phyloP scores from a whole-genome alignment of 2,888 invertebrate genomes.

The Horisme vitalbata region DNA sequence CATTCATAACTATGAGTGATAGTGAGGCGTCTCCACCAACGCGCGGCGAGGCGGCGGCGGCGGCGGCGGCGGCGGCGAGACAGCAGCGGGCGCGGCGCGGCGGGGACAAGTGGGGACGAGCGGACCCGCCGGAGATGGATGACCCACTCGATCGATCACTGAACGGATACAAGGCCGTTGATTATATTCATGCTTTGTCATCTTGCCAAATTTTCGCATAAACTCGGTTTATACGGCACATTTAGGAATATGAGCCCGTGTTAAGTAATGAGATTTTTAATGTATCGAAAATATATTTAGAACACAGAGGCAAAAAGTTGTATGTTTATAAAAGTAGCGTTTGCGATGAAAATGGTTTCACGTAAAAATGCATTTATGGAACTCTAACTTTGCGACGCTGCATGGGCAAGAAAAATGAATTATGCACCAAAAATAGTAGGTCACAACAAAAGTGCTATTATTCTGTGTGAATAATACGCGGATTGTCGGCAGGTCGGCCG shows the following conservation, averaged over 20 bases:
- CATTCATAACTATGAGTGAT: conserved; percentile 24
- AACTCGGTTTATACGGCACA: not conserved
- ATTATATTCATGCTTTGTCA: conserved; percentile 14
- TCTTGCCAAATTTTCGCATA: conserved; percentile 4
- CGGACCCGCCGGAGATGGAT: conserved; percentile 26
- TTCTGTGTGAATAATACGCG: conserved; percentile 32
- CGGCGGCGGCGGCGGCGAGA: conserved; percentile 21
- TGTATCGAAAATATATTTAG: not conserved
- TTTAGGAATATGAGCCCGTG: not conserved
- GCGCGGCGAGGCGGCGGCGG: too few relatives aligned
- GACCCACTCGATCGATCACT: conserved; percentile 29
- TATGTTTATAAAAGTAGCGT: too few relatives aligned
- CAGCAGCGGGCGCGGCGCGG: too few relatives aligned
- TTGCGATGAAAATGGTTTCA: not conserved
- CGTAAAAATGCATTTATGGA: not conserved
- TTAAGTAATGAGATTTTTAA: not conserved
- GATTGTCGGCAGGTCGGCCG: conserved; percentile 19
- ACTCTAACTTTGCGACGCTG: not conserved
- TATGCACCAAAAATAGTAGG: conserved; percentile 26
- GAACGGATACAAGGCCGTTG: conserved; percentile 17
- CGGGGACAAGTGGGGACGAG: conserved; percentile 18
- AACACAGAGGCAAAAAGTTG: too few relatives aligned
- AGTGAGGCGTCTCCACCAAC: conserved; percentile 18
- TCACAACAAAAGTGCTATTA: conserved; percentile 31
- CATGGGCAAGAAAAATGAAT: conserved; percentile 20